A percentile compares a stretch with the other conserved stretches of the same genome.
phyloP scores from a whole-genome alignment of 2,113 vertebrate species.

The Esox niger region DNA sequence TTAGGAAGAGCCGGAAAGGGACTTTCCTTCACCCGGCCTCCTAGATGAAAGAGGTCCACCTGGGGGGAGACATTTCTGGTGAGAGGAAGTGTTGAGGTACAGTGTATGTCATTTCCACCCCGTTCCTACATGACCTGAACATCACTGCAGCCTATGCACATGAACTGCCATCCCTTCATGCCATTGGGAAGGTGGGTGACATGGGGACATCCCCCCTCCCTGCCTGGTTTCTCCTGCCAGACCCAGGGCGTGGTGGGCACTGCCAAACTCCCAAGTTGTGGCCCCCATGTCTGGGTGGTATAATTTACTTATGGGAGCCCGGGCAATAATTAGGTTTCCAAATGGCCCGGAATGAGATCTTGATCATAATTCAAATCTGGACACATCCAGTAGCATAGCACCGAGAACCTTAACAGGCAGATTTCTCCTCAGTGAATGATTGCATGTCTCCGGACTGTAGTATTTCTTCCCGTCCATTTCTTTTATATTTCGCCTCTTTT shows the following conservation, averaged over 20 bases:
- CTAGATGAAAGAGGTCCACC: too few relatives aligned
- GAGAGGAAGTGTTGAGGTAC: not conserved
- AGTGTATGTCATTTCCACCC: too few relatives aligned
- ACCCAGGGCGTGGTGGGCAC: constrained; percentile 4
- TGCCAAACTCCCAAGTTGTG: not conserved
- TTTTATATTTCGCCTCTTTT: not conserved
- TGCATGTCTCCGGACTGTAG: constrained; percentile 6
- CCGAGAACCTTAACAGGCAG: too few relatives aligned
- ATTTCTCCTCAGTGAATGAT: not conserved
- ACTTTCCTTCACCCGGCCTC: too few relatives aligned
- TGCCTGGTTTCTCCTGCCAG: constrained; percentile 1
- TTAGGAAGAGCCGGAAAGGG: not conserved
- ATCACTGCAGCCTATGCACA: constrained; percentile 36
- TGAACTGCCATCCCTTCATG: constrained; percentile 57
- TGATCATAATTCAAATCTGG: not conserved
- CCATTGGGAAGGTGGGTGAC: constrained; percentile 56
- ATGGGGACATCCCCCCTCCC: constrained; percentile 47
- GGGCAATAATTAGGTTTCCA: not conserved
- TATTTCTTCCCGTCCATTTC: not conserved
- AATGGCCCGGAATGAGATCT: not conserved
- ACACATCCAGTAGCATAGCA: too few relatives aligned
- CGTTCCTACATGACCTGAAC: too few relatives aligned
- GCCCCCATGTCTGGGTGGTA: too few relatives aligned
- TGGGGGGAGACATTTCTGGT: too few relatives aligned
- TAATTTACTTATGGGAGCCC: too few relatives aligned